phyloP scores from a whole-genome alignment of 1,140 invertebrate species.

The Zaprionus inermis region DNA sequence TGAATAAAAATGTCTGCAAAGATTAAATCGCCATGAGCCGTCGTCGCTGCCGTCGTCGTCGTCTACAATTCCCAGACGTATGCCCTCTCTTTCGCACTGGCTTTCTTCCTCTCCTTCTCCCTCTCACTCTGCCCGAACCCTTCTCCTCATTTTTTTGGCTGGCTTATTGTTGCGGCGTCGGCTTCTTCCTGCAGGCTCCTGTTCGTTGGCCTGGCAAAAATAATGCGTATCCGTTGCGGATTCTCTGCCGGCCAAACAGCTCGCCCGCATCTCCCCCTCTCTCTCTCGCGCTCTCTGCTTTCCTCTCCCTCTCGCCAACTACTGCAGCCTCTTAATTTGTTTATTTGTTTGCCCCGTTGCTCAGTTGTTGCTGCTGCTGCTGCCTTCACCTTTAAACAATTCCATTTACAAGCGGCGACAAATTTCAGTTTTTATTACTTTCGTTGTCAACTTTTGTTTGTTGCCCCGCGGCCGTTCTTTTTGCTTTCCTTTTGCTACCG shows the following conservation, averaged over 20 bases:
- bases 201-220: slow-evolving; percentile 66
- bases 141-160: slow-evolving; percentile 3
- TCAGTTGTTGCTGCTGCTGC: slow-evolving; percentile 41
- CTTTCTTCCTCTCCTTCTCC: background rate
- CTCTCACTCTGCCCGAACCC: background rate
- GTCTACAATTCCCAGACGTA: slow-evolving; percentile 78
- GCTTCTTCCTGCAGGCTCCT: slow-evolving; percentile 29
- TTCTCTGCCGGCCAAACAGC: slow-evolving; percentile 36
- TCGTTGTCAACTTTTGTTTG: slow-evolving; percentile 68
- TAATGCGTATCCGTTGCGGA: slow-evolving; percentile 77
- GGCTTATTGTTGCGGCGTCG: slow-evolving; percentile 64
- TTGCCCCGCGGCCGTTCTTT: background rate
- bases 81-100: background rate
- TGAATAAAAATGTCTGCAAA: slow-evolving; percentile 81
- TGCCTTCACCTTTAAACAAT: slow-evolving; percentile 79
- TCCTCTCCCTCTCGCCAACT: background rate
- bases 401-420: slow-evolving; percentile 81
- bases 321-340: slow-evolving; percentile 71
- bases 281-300: background rate
- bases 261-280: background rate
- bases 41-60: slow-evolving; percentile 56
- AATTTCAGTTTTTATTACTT: slow-evolving; percentile 79
- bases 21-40: slow-evolving; percentile 76
- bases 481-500: background rate
- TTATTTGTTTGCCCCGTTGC: slow-evolving; percentile 66